Base-by-base conservation (phyloP, 1,140 invertebrate species). In the Uloborus diversus region DNA sequence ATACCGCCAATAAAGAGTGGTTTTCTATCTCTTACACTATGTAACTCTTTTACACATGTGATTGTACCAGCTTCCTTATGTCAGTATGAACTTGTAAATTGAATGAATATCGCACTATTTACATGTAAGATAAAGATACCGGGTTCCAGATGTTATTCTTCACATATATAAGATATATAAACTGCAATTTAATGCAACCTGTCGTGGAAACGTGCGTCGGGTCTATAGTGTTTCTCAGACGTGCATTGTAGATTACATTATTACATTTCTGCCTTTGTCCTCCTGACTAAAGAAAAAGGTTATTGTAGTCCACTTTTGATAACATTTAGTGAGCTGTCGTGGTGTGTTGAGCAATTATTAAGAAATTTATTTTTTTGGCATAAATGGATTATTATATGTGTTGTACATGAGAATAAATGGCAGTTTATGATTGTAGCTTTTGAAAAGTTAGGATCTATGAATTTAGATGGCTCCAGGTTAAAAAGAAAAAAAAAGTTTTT, bases 311-410 rank as follows among this genome's bases (percentile, higher is more conserved):
- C 56, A 59, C 32, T 59, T 59, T 59, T 59, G 56, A 59, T 59
- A 59, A 59, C 13, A 27, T 59, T 59, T 59, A 59, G 56, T 59
- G 28, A 23, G 25, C 32, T 59, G 56, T 13, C 23, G 56, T 59
- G 25, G 56, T 59, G 25, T 59, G 56, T 59, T 59, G 56, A 28
- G 11, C 56, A 30, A 30, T 59, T 25, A 28, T 59, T 59, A 59
- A 59, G 27, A 59, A 59, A 59, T 59, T 59, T 59, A 59, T 59
- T 59, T 59, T 59, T 59, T 59, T 59, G 37, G 56, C 56, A 59
- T 59, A 59, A 59, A 59, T 13, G 37, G 56, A 25, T 59, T 59
- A n/a, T 59, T 23, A 59, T 53, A 11, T 59, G 56, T 59, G 56
- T 59, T 59, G 27, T 28, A n/a, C 28, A 23, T 59, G 56, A 59